These are phyloP conservation scores for Cisticola juncidis DNA, from an alignment of 2,113 vertebrate species.

Conservation along the genomic window DNA sequence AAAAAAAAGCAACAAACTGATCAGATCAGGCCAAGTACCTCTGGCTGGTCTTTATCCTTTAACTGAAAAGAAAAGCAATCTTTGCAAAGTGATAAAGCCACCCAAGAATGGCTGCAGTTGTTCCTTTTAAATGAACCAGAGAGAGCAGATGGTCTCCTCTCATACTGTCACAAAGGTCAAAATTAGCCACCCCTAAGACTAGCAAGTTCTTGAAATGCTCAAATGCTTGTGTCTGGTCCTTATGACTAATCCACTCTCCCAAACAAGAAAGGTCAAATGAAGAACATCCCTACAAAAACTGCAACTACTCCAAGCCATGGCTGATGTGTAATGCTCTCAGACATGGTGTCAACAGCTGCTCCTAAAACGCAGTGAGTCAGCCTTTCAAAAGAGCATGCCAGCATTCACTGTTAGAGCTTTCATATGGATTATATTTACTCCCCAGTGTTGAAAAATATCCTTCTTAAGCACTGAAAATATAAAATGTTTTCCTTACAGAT, in stretches of 20 bases:
- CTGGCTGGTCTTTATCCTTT: not conserved
- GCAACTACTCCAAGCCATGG: conserved; percentile 3
- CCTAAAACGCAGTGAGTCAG: conserved; percentile 36
- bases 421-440: conserved; percentile 19
- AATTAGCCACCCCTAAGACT: conserved; percentile 36
- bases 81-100: not conserved
- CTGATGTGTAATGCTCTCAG: conserved; percentile 39
- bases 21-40: not conserved
- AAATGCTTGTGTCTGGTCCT: conserved; percentile 33
- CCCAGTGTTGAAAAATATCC: conserved; percentile 17
- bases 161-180: conserved; percentile 24
- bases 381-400: conserved; percentile 24
- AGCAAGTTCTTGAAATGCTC: conserved; percentile 42
- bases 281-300: conserved; percentile 45
- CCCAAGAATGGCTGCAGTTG: not conserved
- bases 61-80: not conserved
- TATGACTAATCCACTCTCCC: conserved; percentile 53
- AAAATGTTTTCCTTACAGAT: not conserved
- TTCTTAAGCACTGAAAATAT: not conserved
- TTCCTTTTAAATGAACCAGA: conserved; percentile 27
- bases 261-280: conserved; percentile 59
- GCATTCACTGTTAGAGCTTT: conserved; percentile 10
- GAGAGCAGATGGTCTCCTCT: conserved; percentile 46
- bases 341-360: conserved; percentile 50
- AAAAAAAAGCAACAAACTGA: not conserved